Conservation (phyloP, 2,797 vertebrate species). For the Salarias fasciatus region DNA sequence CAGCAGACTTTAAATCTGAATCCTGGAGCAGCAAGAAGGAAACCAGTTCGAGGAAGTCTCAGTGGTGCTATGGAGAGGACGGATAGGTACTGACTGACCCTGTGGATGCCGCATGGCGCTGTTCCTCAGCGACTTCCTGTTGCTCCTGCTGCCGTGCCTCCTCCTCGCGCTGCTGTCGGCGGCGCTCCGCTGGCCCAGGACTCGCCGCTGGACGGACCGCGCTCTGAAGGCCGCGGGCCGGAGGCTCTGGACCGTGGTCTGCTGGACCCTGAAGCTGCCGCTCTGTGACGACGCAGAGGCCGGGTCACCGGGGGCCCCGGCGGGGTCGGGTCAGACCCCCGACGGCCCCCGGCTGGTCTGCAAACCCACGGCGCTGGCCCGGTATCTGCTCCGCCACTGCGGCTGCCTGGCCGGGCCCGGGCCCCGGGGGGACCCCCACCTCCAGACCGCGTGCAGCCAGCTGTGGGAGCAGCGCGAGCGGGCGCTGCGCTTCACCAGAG, state of each 20-base stretch:
- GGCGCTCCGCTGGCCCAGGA: slow-evolving; percentile 31
- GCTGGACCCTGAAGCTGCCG: slow-evolving; percentile 63
- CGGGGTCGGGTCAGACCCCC: slow-evolving; percentile 35
- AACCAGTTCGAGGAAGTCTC: slow-evolving; percentile 4
- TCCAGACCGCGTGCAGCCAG: slow-evolving; percentile 85
- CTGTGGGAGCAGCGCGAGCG: slow-evolving; percentile 61
- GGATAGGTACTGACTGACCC: background rate
- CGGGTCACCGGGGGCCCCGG: background rate
- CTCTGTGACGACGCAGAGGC: slow-evolving; percentile 11
- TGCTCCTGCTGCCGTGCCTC: slow-evolving; percentile 63
- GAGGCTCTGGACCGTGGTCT: slow-evolving; percentile 60
- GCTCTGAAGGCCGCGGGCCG: slow-evolving; percentile 33
- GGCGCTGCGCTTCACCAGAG: slow-evolving; percentile 76
- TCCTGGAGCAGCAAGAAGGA: background rate
- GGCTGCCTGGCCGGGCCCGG: slow-evolving; percentile 58
- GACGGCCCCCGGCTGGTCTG: slow-evolving; percentile 76
- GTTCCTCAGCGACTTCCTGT: slow-evolving; percentile 43
- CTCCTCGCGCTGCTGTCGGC: slow-evolving; percentile 54
- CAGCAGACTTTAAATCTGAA: background rate
- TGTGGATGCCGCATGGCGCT: slow-evolving; percentile 35
- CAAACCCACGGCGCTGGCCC: slow-evolving; percentile 87
- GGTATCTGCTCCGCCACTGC: slow-evolving; percentile 80
- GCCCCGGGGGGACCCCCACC: slow-evolving; percentile 81
- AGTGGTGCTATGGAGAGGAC: background rate
- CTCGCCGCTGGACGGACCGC: slow-evolving; percentile 1